Evolutionary conservation across 2,797 vertebrate species (phyloP), one percentile per base, ranked within the genome.

Genomic region (Siniperca obscura): DNA sequence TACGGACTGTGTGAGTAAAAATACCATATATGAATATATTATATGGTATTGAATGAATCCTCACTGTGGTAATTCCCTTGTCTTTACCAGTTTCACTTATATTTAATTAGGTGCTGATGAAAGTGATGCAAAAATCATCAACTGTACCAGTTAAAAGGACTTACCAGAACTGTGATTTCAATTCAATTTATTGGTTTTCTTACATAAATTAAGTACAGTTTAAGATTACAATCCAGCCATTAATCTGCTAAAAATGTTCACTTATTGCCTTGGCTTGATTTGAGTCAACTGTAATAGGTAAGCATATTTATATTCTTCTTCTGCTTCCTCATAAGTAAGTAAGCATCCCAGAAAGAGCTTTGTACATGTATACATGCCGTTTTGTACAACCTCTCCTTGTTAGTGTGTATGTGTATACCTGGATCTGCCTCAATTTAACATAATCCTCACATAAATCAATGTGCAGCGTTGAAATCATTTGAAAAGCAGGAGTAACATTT

Each of bases 241-340:
- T 75, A 74, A 80, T 84, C 78, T 74, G 69, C 90, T 94, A 95
- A 94, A 96, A 95, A 94, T 86, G 75, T 88, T 86, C 76, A 83
- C 56, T 95, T 95, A 96, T 96, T 96, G 93, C 94, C 91, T 90
- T 91, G 89, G 83, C 85, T 91, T 92, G 80, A 90, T 74, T 80
- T 48, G 78, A 76, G 61, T 89, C 80, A 80, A 44, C 78, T 86
- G 76, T 82, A 65, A 68, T 85, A 84, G 69, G 13, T 64, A 88
- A 92, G 86, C 71, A 81, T 62, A 82, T 82, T 78, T 44, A 25
- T 81, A 17, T 73, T 82, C 48, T 56, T 70, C 27, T 81, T 52
- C 50, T 55, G 42, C 44, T 5, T 73, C 69, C 64, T 75, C 34
- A 42, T 59, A 55, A 83, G 52, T 86, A 79, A 80, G 57, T 72